Percentiles rank a stretch among this genome's conserved stretches.
These are phyloP conservation scores for Eupithecia subumbrata DNA, from an alignment of 2,888 invertebrate genomes.

Conservation along the genomic window DNA sequence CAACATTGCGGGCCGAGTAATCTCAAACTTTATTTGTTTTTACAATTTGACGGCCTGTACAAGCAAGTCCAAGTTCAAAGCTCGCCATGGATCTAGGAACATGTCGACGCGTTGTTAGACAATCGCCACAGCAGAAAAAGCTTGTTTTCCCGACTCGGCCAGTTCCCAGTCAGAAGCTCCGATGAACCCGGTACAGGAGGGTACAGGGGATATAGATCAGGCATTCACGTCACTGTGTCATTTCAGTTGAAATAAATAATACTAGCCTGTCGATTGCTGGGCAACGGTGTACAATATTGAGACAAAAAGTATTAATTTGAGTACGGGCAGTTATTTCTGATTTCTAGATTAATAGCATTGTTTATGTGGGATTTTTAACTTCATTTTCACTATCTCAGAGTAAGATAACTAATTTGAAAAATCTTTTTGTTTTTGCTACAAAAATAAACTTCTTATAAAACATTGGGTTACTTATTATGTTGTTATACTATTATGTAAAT, in stretches of 20 bases:
- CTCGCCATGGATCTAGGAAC: background rate
- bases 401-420: background rate
- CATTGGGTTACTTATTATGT: background rate
- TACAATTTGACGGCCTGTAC: background rate
- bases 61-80: background rate
- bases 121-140: background rate
- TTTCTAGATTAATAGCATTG: background rate
- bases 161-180: constrained; percentile 21
- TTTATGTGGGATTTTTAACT: background rate
- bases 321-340: background rate
- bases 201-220: constrained; percentile 60
- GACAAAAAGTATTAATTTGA: constrained; percentile 19
- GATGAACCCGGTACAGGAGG: constrained; percentile 36
- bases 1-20: background rate
- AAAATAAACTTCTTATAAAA: background rate
- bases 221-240: constrained; percentile 57
- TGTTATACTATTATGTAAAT: background rate
- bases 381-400: background rate
- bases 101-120: background rate
- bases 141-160: background rate
- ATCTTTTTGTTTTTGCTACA: too few relatives aligned
- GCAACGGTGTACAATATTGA: constrained; percentile 23
- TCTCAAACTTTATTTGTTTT: background rate
- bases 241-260: constrained; percentile 66
- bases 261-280: constrained; percentile 57